Conservation (phyloP, 2,113 vertebrate genomes). For the Phalacrocorax carbo region DNA sequence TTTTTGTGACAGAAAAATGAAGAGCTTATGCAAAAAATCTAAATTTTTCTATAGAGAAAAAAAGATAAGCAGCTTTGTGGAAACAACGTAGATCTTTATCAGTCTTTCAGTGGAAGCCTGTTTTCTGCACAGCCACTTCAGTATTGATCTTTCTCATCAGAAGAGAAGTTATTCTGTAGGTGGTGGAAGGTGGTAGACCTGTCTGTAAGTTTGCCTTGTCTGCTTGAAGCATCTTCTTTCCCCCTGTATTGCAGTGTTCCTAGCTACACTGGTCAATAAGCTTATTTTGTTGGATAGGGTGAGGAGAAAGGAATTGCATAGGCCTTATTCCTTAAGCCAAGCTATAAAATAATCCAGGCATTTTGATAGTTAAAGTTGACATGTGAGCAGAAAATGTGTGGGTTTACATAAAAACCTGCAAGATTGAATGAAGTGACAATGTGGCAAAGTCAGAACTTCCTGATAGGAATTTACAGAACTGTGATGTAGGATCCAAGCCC, state of each 20-base stretch:
- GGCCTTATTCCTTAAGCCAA: not conserved
- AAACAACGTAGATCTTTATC: not conserved
- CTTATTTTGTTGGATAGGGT: not conserved
- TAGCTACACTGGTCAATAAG: not conserved
- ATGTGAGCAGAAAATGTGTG: not conserved
- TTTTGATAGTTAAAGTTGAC: not conserved
- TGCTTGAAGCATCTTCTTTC: not conserved
- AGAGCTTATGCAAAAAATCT: not conserved
- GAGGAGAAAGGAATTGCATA: not conserved
- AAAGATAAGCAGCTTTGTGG: not conserved
- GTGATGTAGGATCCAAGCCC: not conserved
- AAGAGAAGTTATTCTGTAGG: not conserved
- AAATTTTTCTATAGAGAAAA: not conserved
- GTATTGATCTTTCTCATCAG: not conserved
- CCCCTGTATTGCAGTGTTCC: not conserved
- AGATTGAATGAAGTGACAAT: not conserved
- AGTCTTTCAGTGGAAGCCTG: not conserved
- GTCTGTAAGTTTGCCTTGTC: not conserved
- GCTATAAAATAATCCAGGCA: not conserved
- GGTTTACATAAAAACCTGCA: not conserved
- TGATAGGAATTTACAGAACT: not conserved
- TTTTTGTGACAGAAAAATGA: not conserved
- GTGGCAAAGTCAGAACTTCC: not conserved
- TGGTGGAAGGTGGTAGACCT: not conserved
- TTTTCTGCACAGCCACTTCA: not conserved